Evolutionary conservation across 2,888 invertebrate genomes (phyloP), one percentile per base, ranked within the genome.

Genomic region (Hyppa rectilinea): DNA sequence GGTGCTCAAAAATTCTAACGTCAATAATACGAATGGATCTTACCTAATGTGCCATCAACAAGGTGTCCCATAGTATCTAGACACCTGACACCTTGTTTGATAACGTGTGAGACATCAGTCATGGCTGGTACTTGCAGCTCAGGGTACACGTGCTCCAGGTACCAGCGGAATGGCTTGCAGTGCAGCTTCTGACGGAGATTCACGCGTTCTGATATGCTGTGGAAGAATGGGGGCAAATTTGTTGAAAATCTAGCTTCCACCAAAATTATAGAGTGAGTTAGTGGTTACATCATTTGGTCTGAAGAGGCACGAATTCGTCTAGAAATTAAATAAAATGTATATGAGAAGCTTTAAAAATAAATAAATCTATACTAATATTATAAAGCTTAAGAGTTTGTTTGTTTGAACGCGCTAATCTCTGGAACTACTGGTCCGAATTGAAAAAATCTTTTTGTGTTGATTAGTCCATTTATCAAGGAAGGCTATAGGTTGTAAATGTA

Each of bases 151-250:
- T 99, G 97, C 84, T 98, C 97, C 89, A 99, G 93, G 94, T 98
- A 99, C 99, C 99, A 99, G 86, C 98, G 97, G 96, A 99, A 99
- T 1, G 99, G 98, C 92, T 99, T 99, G 95, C 99, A 99, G 73
- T 98, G 97, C 17, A 99, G 96, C 87, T 97, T 97, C 82, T 98
- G 96, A 71, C 98, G 97, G 70, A 99, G 95, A 40, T 97, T 97
- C 82, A 98, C 90, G 53, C 99, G 97, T 88, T 98, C 98, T 65
- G 97, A 97, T 91, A 99, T 98, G 92, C 99, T 99, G 94, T 53
- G 61, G 40, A 31, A 53, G 34, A 80, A 47, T 69, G 6, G 0
- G n/a, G 0, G n/a, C 4, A 49, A 49, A 52, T 20, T 38, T 45
- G 12, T 45, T 47, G 12, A 47, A n/a, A 45, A 45, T 10, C 43